Evolutionary conservation across 2,888 invertebrate genomes (phyloP).

Genomic region (Cephus sareptanus): DNA sequence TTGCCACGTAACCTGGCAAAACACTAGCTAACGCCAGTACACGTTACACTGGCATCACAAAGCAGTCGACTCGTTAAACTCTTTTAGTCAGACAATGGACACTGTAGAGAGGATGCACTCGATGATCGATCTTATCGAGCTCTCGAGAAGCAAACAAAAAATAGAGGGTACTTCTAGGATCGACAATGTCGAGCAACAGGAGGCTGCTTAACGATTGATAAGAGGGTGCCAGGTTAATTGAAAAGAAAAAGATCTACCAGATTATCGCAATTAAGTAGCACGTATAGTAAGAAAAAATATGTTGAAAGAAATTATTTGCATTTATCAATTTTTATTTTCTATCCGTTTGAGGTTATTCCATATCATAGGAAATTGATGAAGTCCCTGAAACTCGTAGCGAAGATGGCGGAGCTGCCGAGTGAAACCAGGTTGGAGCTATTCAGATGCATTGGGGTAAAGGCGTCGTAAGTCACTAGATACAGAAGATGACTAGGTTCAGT

Average conservation of each 20-base stretch:
- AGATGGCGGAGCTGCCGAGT: not conserved
- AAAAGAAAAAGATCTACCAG: not conserved
- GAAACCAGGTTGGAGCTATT: not conserved
- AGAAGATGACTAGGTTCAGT: too few relatives aligned
- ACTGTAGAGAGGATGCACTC: slow-evolving; percentile 40
- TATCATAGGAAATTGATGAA: slow-evolving; percentile 3
- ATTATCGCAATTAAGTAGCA: slow-evolving; percentile 3
- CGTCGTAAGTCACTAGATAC: not conserved
- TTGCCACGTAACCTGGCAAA: not conserved
- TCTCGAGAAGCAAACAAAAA: slow-evolving; percentile 7
- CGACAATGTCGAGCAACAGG: slow-evolving; percentile 41
- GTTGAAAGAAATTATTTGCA: too few relatives aligned
- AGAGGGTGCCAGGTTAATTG: too few relatives aligned
- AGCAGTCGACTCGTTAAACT: slow-evolving; percentile 16
- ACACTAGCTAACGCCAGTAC: too few relatives aligned
- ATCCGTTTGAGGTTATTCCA: not conserved
- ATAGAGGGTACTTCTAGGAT: slow-evolving; percentile 31
- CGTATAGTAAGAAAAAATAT: slow-evolving; percentile 8
- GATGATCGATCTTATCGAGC: slow-evolving; percentile 51
- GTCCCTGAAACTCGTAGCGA: slow-evolving; percentile 13
- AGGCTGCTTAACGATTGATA: slow-evolving; percentile 26
- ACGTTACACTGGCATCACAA: not conserved
- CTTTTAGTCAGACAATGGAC: slow-evolving; percentile 35
- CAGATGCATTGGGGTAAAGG: slow-evolving; percentile 6
- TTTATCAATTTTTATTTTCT: too few relatives aligned